These are phyloP conservation scores for Dascyllus trimaculatus DNA, from an alignment of 2,113 vertebrate species.

Conservation along the genomic window DNA sequence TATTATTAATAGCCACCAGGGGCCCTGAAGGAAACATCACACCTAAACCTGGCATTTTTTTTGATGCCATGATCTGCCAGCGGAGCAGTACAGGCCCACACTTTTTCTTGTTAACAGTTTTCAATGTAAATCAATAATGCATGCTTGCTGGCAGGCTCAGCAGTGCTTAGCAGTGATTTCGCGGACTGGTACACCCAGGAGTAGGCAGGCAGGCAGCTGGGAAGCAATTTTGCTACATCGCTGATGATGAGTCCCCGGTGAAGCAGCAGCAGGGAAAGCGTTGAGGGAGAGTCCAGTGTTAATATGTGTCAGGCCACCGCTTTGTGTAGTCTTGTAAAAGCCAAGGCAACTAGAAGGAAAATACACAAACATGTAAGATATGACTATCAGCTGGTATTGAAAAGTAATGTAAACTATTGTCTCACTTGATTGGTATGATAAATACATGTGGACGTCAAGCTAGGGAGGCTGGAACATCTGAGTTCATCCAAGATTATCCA, in stretches of 20 bases:
- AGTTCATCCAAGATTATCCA: not conserved
- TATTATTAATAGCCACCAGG: not conserved
- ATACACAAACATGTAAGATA: not conserved
- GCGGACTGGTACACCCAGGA: conserved; percentile 54
- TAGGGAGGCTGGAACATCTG: not conserved
- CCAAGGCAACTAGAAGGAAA: conserved; percentile 1
- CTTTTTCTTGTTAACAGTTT: conserved; percentile 60
- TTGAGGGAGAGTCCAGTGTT: conserved; percentile 35
- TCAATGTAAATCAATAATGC: conserved; percentile 73
- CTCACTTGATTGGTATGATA: no score
- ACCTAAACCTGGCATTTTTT: conserved; percentile 2
- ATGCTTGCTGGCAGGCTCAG: conserved; percentile 63
- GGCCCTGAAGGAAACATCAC: not conserved
- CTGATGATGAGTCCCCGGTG: conserved; percentile 52
- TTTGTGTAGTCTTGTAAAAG: conserved; percentile 22
- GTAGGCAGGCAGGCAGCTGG: conserved; percentile 52
- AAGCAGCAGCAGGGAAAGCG: conserved; percentile 33
- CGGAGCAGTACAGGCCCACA: not conserved
- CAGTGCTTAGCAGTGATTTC: conserved; percentile 68
- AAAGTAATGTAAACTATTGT: not conserved
- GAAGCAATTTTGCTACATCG: conserved; percentile 57
- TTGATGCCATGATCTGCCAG: conserved; percentile 14
- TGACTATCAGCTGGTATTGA: not conserved
- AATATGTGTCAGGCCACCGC: not conserved
- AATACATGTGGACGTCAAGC: conserved; percentile 1